Conservation (phyloP, 2,888 invertebrate species). For the Phlogophora meticulosa region DNA sequence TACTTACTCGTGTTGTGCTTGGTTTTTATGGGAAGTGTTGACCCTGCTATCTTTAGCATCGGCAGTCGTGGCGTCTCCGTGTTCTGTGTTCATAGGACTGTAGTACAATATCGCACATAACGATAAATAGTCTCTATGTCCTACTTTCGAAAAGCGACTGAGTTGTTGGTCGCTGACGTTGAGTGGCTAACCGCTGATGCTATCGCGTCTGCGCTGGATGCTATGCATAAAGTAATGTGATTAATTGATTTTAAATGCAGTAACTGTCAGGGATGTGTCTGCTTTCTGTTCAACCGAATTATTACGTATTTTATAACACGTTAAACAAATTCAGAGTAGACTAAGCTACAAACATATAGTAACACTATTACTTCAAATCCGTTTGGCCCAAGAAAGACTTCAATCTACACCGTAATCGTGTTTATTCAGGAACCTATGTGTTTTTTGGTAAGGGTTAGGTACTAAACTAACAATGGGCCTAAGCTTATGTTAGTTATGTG, state of each 20-base stretch:
- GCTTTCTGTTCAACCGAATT: background rate
- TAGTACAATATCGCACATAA: too few species aligned
- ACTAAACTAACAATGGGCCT: slow-evolving; percentile 21
- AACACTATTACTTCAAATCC: slow-evolving; percentile 16
- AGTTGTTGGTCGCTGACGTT: too few species aligned
- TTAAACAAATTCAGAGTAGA: slow-evolving; percentile 17
- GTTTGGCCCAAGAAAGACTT: slow-evolving; percentile 19
- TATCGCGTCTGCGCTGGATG: background rate
- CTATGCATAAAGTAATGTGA: slow-evolving; percentile 24
- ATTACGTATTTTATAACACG: slow-evolving; percentile 16
- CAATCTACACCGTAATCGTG: slow-evolving; percentile 20
- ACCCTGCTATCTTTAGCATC: background rate
- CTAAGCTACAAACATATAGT: slow-evolving; percentile 1
- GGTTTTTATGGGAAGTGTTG: too few species aligned
- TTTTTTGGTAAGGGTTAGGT: slow-evolving; percentile 22
- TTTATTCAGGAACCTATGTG: slow-evolving; percentile 29
- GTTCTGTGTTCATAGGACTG: too few species aligned
- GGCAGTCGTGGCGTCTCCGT: too few species aligned
- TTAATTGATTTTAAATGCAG: slow-evolving; percentile 27
- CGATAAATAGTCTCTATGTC: background rate
- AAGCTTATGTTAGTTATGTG: background rate
- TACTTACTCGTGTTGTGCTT: too few species aligned
- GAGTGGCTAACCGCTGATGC: background rate
- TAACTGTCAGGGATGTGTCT: slow-evolving; percentile 20
- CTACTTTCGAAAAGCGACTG: background rate